Evolutionary conservation across 92 coral and sea anemone genomes (phyloP).

Genomic region (Phenganax subtilis): DNA sequence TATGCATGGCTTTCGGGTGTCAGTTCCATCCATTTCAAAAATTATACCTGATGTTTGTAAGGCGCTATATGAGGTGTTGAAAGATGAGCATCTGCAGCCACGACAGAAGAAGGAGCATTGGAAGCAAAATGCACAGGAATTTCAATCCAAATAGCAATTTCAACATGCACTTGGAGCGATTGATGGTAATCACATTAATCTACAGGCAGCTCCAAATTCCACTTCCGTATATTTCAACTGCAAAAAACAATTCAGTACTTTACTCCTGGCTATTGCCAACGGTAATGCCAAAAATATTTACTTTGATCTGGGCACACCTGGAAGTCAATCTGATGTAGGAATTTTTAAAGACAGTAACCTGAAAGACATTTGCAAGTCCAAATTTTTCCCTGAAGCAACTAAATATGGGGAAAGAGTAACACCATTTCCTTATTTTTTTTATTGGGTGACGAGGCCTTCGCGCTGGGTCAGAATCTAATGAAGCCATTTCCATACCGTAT

Average conservation of each 20-base stretch:
- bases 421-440: constrained; percentile 24
- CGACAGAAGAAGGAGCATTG: constrained; percentile 30
- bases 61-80: too few species aligned
- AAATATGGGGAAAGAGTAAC: background rate
- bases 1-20: too few species aligned
- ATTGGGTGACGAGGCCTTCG: constrained; percentile 65
- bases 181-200: constrained; percentile 59
- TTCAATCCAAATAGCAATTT: constrained; percentile 54
- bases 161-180: constrained; percentile 61
- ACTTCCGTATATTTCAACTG: constrained; percentile 62
- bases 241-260: constrained; percentile 55
- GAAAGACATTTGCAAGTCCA: constrained; percentile 38
- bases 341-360: constrained; percentile 46
- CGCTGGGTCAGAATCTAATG: constrained; percentile 51
- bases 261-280: constrained; percentile 53
- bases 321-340: constrained; percentile 54
- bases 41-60: too few species aligned
- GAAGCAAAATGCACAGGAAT: constrained; percentile 47
- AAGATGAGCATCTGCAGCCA: too few species aligned
- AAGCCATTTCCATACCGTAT: constrained; percentile 47
- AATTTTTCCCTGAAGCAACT: constrained; percentile 32
- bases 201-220: constrained; percentile 49
- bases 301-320: constrained; percentile 46
- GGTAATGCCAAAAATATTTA: constrained; percentile 46
- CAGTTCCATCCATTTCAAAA: too few species aligned